Percentiles rank a stretch among this genome's conserved stretches.
Evolutionary conservation across 2,888 invertebrate species (phyloP).

Genomic region (Mesochorus sp.): DNA sequence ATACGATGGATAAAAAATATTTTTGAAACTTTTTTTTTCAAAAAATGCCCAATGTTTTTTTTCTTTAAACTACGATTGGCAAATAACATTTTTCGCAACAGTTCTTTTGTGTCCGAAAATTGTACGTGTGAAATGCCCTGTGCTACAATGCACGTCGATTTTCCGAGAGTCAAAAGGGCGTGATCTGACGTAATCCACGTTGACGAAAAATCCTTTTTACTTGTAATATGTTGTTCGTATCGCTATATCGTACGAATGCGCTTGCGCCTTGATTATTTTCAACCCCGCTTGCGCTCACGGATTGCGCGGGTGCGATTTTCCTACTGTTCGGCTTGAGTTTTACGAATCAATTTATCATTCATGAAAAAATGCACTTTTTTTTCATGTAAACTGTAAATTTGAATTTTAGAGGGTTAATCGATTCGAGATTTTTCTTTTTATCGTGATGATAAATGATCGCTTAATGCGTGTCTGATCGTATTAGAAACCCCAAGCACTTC

Average conservation of each 20-base stretch:
- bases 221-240: neutral
- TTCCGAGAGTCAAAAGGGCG: neutral
- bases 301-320: slow-evolving; percentile 30
- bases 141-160: no score
- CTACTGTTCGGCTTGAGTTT: slow-evolving; percentile 3
- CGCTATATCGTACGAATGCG: neutral
- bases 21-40: no score
- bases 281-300: neutral
- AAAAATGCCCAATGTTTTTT: no score
- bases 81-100: no score
- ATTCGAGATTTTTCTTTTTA: neutral
- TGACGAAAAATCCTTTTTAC: neutral
- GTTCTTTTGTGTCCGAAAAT: no score
- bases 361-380: neutral
- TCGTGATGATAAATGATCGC: no score
- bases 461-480: neutral
- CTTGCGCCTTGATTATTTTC: slow-evolving; percentile 8
- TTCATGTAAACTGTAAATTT: neutral
- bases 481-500: neutral
- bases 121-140: neutral
- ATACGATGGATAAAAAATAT: no score
- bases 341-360: slow-evolving; percentile 25
- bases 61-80: no score
- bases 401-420: neutral
- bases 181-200: neutral